Percentiles rank a stretch among this genome's conserved stretches.
Conservation (phyloP, 2,113 vertebrate species). For the Bothrops jararaca region DNA sequence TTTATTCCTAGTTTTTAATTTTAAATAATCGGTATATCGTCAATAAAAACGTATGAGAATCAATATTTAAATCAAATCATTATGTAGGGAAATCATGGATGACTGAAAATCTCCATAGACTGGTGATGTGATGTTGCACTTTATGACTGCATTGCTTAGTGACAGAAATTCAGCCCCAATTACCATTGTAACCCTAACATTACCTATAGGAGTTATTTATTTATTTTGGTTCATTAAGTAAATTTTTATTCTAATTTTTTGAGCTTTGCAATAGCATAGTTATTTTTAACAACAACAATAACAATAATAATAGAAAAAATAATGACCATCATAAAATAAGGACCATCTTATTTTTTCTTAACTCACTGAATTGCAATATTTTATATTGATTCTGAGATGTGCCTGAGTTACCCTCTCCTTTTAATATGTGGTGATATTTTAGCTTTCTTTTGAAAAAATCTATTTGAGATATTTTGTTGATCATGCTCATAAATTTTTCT, state of each 20-base stretch:
- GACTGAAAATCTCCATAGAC: too few relatives aligned
- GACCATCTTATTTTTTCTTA: too few relatives aligned
- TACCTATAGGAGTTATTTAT: too few relatives aligned
- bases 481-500: neutral
- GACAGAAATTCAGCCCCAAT: too few relatives aligned
- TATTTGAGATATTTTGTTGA: neutral
- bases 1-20: neutral
- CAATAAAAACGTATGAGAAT: neutral
- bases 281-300: neutral
- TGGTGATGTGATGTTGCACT: too few relatives aligned
- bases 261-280: neutral
- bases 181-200: too few relatives aligned
- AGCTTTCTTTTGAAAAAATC: neutral
- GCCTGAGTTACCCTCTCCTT: neutral
- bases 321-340: neutral
- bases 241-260: too few relatives aligned
- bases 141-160: too few relatives aligned
- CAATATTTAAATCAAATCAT: neutral
- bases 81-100: neutral
- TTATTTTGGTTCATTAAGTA: too few relatives aligned
- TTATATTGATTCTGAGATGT: neutral
- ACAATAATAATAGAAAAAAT: too few relatives aligned
- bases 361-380: neutral
- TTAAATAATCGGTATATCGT: neutral
- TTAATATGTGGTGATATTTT: neutral